These are phyloP conservation scores for Tragulus kanchil DNA, from an alignment of 2,113 vertebrate species.

Conservation along the genomic window DNA sequence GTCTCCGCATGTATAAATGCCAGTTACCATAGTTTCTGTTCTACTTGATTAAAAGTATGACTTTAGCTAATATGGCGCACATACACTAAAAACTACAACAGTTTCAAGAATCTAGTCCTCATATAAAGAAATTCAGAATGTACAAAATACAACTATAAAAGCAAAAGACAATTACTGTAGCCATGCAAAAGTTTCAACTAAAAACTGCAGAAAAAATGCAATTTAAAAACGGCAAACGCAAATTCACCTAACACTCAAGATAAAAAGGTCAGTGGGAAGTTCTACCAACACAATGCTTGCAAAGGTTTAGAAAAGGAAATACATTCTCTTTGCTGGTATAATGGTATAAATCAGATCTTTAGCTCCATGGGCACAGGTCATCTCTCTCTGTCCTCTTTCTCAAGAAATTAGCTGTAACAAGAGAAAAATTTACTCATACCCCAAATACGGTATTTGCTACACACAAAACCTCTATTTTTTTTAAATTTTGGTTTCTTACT, in stretches of 20 bases:
- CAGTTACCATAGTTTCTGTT: constrained; percentile 78
- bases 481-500: too few species aligned
- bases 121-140: constrained; percentile 86
- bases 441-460: not conserved
- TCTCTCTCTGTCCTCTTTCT: constrained; percentile 81
- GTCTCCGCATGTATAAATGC: constrained; percentile 83
- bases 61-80: constrained; percentile 75
- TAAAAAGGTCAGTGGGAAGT: constrained; percentile 82
- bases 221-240: constrained; percentile 83
- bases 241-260: constrained; percentile 86
- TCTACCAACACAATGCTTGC: constrained; percentile 85
- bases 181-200: constrained; percentile 89
- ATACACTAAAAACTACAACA: constrained; percentile 78
- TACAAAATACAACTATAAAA: constrained; percentile 88
- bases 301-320: constrained; percentile 82
- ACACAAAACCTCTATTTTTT: not conserved
- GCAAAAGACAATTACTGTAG: constrained; percentile 82
- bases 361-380: constrained; percentile 82
- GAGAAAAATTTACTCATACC: constrained; percentile 61
- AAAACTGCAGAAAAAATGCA: constrained; percentile 87
- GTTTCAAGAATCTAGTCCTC: constrained; percentile 79
- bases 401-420: constrained; percentile 91
- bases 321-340: constrained; percentile 91
- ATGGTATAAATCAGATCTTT: constrained; percentile 89
- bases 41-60: constrained; percentile 79